Conservation (phyloP, 2,888 invertebrate species). For the Lacanobia wlatinum region DNA sequence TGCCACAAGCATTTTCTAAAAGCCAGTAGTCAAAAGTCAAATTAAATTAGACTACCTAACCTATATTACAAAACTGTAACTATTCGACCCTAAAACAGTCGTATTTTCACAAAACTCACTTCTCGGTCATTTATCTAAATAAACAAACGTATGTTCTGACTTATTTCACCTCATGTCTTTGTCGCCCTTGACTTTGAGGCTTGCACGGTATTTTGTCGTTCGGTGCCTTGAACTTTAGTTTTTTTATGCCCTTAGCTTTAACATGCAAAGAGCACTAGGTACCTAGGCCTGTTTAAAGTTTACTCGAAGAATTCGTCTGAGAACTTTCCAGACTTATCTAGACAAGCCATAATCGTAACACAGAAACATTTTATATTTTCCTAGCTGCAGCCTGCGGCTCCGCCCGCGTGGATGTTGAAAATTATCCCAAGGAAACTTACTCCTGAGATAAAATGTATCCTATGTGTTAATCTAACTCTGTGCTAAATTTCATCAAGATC, state of each 20-base stretch:
- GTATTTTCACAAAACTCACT: too few species aligned
- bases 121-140: constrained; percentile 7
- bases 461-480: too few species aligned
- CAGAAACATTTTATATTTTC: neutral
- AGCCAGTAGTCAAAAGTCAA: too few species aligned
- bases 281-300: neutral
- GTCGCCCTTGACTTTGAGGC: constrained; percentile 31
- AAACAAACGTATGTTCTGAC: constrained; percentile 5
- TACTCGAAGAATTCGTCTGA: neutral
- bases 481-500: too few species aligned
- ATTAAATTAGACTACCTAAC: too few species aligned
- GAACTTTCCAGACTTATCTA: constrained; percentile 7
- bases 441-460: too few species aligned
- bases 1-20: too few species aligned
- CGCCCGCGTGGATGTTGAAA: too few species aligned
- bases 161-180: constrained; percentile 25
- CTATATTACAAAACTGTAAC: neutral
- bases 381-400: too few species aligned
- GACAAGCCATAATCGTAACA: neutral
- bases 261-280: constrained; percentile 13
- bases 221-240: constrained; percentile 32
- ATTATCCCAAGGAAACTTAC: too few species aligned
- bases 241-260: constrained; percentile 27
- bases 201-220: constrained; percentile 18
- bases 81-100: neutral